Base-by-base conservation (phyloP, 2,888 invertebrate species). In the Ophonus ardosiacus region DNA sequence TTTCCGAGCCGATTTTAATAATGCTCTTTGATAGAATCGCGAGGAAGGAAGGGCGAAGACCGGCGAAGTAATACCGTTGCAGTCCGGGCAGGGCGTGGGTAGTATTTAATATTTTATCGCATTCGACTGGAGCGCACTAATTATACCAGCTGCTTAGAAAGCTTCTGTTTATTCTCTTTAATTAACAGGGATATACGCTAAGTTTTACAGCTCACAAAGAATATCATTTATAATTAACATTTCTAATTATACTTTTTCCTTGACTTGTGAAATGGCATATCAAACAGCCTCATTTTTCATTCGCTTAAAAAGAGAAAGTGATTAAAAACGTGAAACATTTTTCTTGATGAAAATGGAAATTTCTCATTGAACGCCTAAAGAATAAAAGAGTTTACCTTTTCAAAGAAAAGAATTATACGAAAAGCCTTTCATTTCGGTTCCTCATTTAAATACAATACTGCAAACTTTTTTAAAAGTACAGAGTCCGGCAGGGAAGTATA, bases 61-160 rank as follows among this genome's bases (percentile, higher is more conserved):
- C 31, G n/a, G 13, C 38, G 40, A 38, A 18, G 63, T 24, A 63
- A 63, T 24, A 24, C 63, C 68, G 17, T 38, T 8, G 68, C 40
- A 38, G 68, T 15, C 5, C 63, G 24, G 63, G 13, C 1, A 15
- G 13, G 68, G 15, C 15, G 68, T 10, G 13, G 43, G 24, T 3
- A 10, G n/a, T 63, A 74, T 74, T 74, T 40, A 74, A 43, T 43
- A 43, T 74, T 74, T 74, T 74, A 74, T 74, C 43, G 71, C 18
- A 74, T 74, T 74, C 8, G 21, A 74, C 71, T 40, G 71, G 21
- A 17, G 43, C 71, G 17, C 17, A 74, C 71, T 74, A 74, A 74
- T 74, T 74, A 74, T 43, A 40, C 17, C 10, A 40, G 31, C 31
- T 68, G 15, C 15, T 40, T 17, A 40, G 40, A 68, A 24, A 38